Conservation (phyloP, 1,140 invertebrate species). For the Ericerus pela region DNA sequence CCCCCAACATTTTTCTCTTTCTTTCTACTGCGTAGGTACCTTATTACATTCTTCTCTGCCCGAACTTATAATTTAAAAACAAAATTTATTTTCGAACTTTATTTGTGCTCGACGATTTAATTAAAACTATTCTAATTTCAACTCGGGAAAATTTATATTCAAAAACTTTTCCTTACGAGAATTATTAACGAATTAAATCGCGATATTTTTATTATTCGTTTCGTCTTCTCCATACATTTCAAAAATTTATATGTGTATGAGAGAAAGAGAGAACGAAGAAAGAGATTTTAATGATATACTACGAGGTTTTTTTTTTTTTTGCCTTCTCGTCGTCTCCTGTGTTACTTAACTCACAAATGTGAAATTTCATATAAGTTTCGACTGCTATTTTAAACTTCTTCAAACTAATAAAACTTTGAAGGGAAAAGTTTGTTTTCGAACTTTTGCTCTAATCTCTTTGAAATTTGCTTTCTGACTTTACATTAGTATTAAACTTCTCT, state of each 20-base stretch:
- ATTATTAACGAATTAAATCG: neutral
- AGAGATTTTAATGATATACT: too few species aligned
- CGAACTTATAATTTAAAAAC: too few species aligned
- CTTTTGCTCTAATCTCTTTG: constrained; percentile 4
- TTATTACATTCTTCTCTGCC: too few species aligned
- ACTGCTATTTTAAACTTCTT: constrained; percentile 9
- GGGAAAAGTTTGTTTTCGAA: neutral
- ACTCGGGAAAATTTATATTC: too few species aligned
- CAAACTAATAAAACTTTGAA: constrained; percentile 5
- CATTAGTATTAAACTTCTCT: constrained; percentile 2
- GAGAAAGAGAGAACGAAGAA: neutral
- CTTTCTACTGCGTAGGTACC: too few species aligned
- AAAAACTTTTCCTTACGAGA: too few species aligned
- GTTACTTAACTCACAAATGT: neutral
- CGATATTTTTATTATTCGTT: constrained; percentile 1
- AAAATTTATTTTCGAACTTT: too few species aligned
- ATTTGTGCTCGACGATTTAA: too few species aligned
- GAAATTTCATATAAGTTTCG: constrained; percentile 10
- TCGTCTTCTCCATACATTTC: neutral
- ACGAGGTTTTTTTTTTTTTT: neutral
- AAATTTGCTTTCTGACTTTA: constrained; percentile 7
- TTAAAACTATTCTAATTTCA: too few species aligned
- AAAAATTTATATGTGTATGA: neutral
- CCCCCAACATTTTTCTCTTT: too few species aligned
- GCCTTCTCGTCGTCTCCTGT: neutral